These are phyloP conservation scores for Dunckerocampus dactyliophorus DNA, from an alignment of 2,113 vertebrate genomes.

Conservation along the genomic window DNA sequence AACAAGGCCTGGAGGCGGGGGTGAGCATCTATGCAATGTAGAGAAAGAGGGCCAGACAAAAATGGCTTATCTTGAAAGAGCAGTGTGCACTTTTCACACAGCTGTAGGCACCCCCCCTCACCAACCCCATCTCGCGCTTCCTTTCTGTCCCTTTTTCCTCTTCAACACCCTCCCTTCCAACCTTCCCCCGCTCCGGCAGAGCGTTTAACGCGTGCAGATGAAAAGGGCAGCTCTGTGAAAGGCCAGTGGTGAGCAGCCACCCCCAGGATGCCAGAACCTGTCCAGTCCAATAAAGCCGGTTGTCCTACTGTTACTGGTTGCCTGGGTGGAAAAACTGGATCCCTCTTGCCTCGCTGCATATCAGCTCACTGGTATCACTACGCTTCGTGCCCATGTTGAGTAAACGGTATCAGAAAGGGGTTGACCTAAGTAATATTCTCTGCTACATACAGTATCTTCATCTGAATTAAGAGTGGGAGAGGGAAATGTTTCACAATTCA, in stretches of 20 bases:
- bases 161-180: constrained; percentile 35
- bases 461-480: too few species aligned
- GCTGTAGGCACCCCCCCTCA: constrained; percentile 60
- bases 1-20: constrained; percentile 56
- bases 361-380: constrained; percentile 17
- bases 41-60: constrained; percentile 45
- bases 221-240: constrained; percentile 75
- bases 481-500: not conserved
- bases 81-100: constrained; percentile 72
- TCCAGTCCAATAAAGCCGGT: constrained; percentile 81
- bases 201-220: constrained; percentile 71
- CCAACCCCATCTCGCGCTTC: constrained; percentile 41
- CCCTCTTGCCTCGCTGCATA: constrained; percentile 40
- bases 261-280: constrained; percentile 76
- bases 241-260: constrained; percentile 60
- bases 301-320: constrained; percentile 58
- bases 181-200: constrained; percentile 55
- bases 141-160: constrained; percentile 38
- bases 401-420: constrained; percentile 9
- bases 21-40: constrained; percentile 50
- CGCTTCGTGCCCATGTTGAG: constrained; percentile 27
- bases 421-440: constrained; percentile 1
- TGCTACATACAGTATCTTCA: too few species aligned
- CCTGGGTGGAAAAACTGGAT: constrained; percentile 48
- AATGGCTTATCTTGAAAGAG: constrained; percentile 74